A percentile compares a stretch with the other conserved stretches of the same genome.
These are phyloP conservation scores for Nothocercus nigrocapillus DNA, from an alignment of 2,113 vertebrate species.

Conservation along the genomic window DNA sequence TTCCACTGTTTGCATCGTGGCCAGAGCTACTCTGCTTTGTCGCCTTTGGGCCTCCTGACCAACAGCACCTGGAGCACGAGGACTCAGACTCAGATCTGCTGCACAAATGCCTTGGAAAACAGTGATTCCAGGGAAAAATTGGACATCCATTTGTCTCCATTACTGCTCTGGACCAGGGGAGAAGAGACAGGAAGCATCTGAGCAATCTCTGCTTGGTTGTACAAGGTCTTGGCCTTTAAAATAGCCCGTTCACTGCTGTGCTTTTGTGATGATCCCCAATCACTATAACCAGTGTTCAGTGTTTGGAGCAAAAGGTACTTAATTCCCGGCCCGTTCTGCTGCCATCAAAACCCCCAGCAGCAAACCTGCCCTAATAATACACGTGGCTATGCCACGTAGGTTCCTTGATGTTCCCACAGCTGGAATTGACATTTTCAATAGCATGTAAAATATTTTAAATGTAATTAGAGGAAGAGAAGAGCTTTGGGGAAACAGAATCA, in stretches of 20 bases:
- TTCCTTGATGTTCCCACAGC: slow-evolving; percentile 17
- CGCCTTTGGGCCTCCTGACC: rapidly evolving
- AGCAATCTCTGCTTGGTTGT: background rate
- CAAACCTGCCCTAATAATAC: slow-evolving; percentile 21
- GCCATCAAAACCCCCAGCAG: background rate
- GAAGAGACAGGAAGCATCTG: background rate
- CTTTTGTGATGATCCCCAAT: background rate
- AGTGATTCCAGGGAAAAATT: background rate
- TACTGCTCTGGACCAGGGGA: background rate
- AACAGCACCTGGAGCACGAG: background rate
- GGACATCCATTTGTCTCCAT: background rate
- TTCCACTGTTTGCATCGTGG: background rate
- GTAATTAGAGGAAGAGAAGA: slow-evolving; percentile 59
- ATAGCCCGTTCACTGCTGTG: background rate
- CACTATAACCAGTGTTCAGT: background rate
- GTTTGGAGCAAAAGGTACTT: background rate
- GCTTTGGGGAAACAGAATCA: slow-evolving; percentile 45
- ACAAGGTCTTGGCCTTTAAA: background rate
- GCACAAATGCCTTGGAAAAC: background rate
- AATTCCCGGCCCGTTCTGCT: background rate
- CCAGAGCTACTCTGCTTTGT: background rate
- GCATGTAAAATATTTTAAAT: slow-evolving; percentile 51
- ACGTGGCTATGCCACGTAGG: background rate
- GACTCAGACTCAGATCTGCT: background rate
- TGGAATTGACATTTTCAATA: slow-evolving; percentile 64